Base-by-base conservation (phyloP, 2,888 invertebrate genomes). In the Dorcus parallelipipedus region DNA sequence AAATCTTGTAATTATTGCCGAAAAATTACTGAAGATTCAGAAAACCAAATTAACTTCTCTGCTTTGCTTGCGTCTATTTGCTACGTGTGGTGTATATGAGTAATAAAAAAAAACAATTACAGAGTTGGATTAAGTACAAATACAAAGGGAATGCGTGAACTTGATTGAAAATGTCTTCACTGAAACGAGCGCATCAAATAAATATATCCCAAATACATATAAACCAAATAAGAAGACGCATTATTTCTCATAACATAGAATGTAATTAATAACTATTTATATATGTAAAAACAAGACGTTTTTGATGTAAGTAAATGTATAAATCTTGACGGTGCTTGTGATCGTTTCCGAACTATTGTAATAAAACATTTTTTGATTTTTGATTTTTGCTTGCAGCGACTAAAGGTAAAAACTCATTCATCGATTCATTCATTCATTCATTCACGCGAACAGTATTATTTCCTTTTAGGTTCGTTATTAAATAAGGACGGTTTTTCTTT, bases 291-390 rank as follows among this genome's bases (percentile, higher is more conserved):
- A 52, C 51, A 52, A 23, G 56, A 56, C 55, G 55, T 49, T 59
- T 47, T 59, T 56, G 51, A 59, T 71, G 69, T 70, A 71, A 67
- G 66, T 68, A 69, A 67, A 63, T 68, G 66, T 67, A 62, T 56
- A 59, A 52, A 69, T 67, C 64, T 72, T 68, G 67, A 71, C 71
- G 73, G 73, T 73, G 73, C 73, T 73, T 73, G 72, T 72, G 69
- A 60, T 56, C 56, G 39, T 58, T 54, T 57, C 52, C 10, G 17
- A 52, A 52, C 45, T 53, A 38, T 40, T 50, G 8, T 49, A 6
- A 38, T 50, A 53, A 17, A 38, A 20, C 14, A 45, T 40, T 42
- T 10, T 49, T 45, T 10, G 41, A 26, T 49, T 49, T 51, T 53
- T 51, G 53, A 41, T 56, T 51, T 52, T 17, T 26, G 53, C 38